A percentile compares a stretch with the other conserved stretches of the same genome.
Evolutionary conservation across 2,888 invertebrate species (phyloP).

Genomic region (Leucozona laternaria): DNA sequence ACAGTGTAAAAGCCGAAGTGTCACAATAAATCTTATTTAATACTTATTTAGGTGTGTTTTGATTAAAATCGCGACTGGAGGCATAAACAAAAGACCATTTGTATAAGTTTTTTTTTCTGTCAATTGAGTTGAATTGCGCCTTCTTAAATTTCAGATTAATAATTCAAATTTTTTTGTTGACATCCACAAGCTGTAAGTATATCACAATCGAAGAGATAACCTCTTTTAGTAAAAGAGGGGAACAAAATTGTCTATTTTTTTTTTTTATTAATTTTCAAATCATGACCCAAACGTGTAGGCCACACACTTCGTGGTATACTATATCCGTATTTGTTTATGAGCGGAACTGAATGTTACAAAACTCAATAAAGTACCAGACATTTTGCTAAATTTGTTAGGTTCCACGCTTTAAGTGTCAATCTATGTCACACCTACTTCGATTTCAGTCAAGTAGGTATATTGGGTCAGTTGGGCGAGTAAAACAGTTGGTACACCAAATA

Average conservation of each 20-base stretch:
- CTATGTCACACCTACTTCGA: conserved; percentile 49
- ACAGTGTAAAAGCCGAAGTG: conserved; percentile 12
- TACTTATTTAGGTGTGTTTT: conserved; percentile 36
- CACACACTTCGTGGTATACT: conserved; percentile 20
- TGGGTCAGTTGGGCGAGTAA: conserved; percentile 44
- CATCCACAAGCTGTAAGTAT: conserved; percentile 11
- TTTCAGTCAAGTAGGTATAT: background rate
- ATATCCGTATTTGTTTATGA: conserved; percentile 18
- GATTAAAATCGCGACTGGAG: conserved; percentile 22
- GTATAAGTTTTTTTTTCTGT: background rate
- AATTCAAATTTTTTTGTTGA: conserved; percentile 6
- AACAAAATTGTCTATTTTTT: background rate
- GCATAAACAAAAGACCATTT: conserved; percentile 33
- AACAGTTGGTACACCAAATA: conserved; percentile 28
- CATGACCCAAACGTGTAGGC: conserved; percentile 46
- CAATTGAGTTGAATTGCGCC: background rate
- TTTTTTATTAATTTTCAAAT: background rate
- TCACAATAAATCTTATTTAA: conserved; percentile 49
- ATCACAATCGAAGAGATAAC: conserved; percentile 36
- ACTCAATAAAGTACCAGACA: conserved; percentile 30
- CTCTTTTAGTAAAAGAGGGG: background rate
- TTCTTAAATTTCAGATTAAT: conserved; percentile 35
- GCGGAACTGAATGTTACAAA: conserved; percentile 45
- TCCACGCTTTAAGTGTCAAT: conserved; percentile 22
- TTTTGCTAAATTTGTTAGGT: conserved; percentile 35